phyloP scores from a whole-genome alignment of 2,888 invertebrate genomes.

The Apodemia hepburni region DNA sequence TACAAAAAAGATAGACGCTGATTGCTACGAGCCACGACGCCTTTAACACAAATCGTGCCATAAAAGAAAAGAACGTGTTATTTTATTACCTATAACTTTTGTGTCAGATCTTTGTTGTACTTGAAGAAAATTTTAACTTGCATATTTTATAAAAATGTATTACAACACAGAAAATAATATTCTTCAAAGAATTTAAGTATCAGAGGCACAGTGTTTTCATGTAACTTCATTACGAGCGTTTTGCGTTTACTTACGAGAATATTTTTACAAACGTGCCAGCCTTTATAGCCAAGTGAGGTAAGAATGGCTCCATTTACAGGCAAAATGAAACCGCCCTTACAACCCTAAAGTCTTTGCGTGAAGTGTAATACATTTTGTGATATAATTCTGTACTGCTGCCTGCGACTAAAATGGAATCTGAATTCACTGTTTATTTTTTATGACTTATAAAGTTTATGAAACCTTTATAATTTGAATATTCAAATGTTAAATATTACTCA shows the following conservation, averaged over 20 bases:
- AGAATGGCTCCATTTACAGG: slow-evolving; percentile 14
- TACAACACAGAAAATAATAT: slow-evolving; percentile 1
- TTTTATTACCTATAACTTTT: neutral
- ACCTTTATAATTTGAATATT: neutral
- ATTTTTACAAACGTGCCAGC: slow-evolving; percentile 10
- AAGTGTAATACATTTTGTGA: slow-evolving; percentile 15
- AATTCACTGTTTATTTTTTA: slow-evolving; percentile 1
- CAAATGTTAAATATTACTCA: slow-evolving; percentile 2
- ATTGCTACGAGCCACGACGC: neutral
- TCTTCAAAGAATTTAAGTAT: slow-evolving; percentile 1
- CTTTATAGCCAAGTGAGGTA: slow-evolving; percentile 8
- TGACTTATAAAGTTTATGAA: neutral
- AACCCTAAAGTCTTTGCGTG: slow-evolving; percentile 18
- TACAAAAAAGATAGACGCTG: neutral
- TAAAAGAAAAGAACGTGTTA: neutral
- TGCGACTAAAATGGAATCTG: slow-evolving; percentile 13
- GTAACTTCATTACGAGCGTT: slow-evolving; percentile 16
- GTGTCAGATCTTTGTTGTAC: neutral
- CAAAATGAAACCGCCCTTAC: slow-evolving; percentile 15
- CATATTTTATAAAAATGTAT: slow-evolving; percentile 1
- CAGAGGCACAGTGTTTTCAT: slow-evolving; percentile 10
- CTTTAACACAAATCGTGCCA: neutral
- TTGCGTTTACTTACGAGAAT: slow-evolving; percentile 12
- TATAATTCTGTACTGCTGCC: slow-evolving; percentile 9
- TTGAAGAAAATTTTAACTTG: neutral